These are phyloP conservation scores for Ascaphus truei DNA, from an alignment of 2,113 vertebrate genomes.

Conservation along the genomic window DNA sequence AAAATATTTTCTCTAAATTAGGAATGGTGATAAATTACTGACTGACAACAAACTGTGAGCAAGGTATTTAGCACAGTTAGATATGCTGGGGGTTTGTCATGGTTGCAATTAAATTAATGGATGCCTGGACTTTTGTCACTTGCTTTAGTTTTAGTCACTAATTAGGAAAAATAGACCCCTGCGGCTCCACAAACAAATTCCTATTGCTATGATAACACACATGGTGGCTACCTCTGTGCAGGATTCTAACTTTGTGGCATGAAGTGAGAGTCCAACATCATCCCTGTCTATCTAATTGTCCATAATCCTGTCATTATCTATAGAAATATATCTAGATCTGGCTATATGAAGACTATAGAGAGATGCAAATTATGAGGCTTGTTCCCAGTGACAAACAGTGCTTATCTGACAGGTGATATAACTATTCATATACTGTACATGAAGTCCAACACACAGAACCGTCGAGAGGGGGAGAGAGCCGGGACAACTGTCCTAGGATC, in stretches of 20 bases:
- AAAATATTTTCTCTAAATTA: not conserved
- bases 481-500: too few species aligned
- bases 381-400: too few species aligned
- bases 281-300: too few species aligned
- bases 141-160: constrained; percentile 27
- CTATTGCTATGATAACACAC: constrained; percentile 28
- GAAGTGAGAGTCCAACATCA: too few species aligned
- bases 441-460: too few species aligned
- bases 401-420: too few species aligned
- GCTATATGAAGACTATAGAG: too few species aligned
- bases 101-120: constrained; percentile 9
- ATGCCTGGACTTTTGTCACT: constrained; percentile 6
- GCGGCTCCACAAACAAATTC: constrained; percentile 5
- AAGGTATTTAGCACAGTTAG: not conserved
- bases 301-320: too few species aligned
- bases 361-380: too few species aligned
- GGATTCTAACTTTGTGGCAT: constrained; percentile 2
- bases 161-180: constrained; percentile 27
- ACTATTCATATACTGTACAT: too few species aligned
- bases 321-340: too few species aligned
- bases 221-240: not conserved
- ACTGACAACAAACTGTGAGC: not conserved
- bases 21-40: not conserved
- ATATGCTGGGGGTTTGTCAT: constrained; percentile 14
- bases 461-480: too few species aligned